A percentile compares a stretch with the other conserved stretches of the same genome.
Conservation (phyloP, 1,140 invertebrate genomes). For the Drosophila takahashii region DNA sequence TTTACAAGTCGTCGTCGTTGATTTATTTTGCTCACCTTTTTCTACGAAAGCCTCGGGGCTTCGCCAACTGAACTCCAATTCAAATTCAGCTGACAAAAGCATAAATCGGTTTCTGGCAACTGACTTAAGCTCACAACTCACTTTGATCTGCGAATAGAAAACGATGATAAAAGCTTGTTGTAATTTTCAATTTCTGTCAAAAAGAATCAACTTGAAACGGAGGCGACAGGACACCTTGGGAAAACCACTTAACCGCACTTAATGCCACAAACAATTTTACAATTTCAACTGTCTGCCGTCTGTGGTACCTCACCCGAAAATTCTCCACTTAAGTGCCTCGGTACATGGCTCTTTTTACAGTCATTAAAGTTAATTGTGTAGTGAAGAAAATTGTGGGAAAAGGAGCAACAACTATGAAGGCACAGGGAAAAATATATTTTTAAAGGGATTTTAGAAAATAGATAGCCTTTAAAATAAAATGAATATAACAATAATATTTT, state of each 20-base stretch:
- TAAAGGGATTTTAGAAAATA: neutral
- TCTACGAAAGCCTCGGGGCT: conserved; percentile 10
- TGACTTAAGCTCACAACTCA: conserved; percentile 68
- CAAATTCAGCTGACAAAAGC: conserved; percentile 65
- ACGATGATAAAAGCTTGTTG: conserved; percentile 45
- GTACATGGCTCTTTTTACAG: conserved; percentile 68
- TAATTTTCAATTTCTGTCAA: conserved; percentile 77
- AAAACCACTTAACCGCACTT: conserved; percentile 72
- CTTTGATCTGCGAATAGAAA: conserved; percentile 47
- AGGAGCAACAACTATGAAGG: neutral
- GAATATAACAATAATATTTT: too few species aligned
- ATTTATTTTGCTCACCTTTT: conserved; percentile 43
- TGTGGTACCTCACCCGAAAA: conserved; percentile 3
- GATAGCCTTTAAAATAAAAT: too few species aligned
- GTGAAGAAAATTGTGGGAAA: conserved; percentile 29
- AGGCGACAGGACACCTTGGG: conserved; percentile 39
- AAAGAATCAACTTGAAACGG: conserved; percentile 30
- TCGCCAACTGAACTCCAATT: conserved; percentile 19
- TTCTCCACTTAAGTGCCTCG: conserved; percentile 30
- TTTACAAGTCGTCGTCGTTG: conserved; percentile 60
- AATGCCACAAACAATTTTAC: conserved; percentile 59
- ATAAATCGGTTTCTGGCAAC: conserved; percentile 72
- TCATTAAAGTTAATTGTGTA: conserved; percentile 80
- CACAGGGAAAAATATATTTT: conserved; percentile 1
- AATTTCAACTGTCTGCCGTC: conserved; percentile 52